Percentiles rank a stretch among this genome's conserved stretches.
These are phyloP conservation scores for Gari tellinella DNA, from an alignment of 2,888 invertebrate genomes.

Conservation along the genomic window DNA sequence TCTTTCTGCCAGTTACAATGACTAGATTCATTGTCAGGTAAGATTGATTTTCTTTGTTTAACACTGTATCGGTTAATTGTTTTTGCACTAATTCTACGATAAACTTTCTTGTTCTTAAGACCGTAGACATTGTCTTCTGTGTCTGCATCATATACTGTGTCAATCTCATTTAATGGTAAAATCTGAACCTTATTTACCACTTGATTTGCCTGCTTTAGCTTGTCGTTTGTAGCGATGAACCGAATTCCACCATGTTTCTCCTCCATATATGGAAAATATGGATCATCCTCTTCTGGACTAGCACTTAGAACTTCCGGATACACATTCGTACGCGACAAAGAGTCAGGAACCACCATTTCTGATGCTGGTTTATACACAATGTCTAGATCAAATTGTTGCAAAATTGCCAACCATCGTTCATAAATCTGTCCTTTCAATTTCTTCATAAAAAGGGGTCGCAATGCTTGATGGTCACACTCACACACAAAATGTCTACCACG, in stretches of 20 bases:
- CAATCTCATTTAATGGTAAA: neutral
- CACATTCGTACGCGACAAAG: constrained; percentile 12
- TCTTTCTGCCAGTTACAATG: too few species aligned
- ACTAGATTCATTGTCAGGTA: too few species aligned
- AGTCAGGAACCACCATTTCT: constrained; percentile 30
- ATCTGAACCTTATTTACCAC: neutral
- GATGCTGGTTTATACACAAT: constrained; percentile 41
- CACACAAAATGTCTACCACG: constrained; percentile 36
- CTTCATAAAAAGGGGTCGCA: constrained; percentile 36
- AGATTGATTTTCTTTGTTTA: too few species aligned
- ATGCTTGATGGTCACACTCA: constrained; percentile 50
- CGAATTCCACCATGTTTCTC: constrained; percentile 9
- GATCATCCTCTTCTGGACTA: constrained; percentile 40
- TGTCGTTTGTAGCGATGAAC: neutral
- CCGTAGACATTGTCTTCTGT: constrained; percentile 21
- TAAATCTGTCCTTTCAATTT: constrained; percentile 30
- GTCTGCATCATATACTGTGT: constrained; percentile 8
- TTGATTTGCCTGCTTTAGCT: neutral
- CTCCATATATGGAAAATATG: constrained; percentile 31
- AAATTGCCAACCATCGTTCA: constrained; percentile 26
- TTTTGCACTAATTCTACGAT: too few species aligned
- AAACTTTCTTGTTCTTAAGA: too few species aligned
- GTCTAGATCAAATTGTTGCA: constrained; percentile 44
- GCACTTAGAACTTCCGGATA: constrained; percentile 1
- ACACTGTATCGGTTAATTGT: too few species aligned